Evolutionary conservation across 2,888 invertebrate species (phyloP).

Genomic region (Sphinx pinastri): DNA sequence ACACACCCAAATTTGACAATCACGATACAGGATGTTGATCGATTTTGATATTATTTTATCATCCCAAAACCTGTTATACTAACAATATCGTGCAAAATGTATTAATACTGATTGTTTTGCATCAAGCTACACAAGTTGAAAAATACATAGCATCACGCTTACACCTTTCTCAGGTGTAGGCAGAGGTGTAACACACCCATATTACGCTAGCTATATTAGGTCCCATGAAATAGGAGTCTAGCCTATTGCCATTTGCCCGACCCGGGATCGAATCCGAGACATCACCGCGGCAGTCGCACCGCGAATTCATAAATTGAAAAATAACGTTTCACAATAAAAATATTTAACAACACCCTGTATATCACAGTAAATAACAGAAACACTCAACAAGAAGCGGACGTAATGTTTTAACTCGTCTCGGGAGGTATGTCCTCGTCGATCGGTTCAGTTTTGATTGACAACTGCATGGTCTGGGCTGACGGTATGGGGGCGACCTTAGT

Average conservation of each 20-base stretch:
- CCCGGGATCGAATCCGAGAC: too few species aligned
- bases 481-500: conserved; percentile 55
- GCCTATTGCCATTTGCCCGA: too few species aligned
- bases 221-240: too few species aligned
- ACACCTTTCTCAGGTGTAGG: too few species aligned
- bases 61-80: neutral
- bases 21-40: conserved; percentile 17
- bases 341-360: conserved; percentile 27
- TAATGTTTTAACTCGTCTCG: conserved; percentile 15
- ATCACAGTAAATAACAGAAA: conserved; percentile 23
- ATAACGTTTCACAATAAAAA: conserved; percentile 5
- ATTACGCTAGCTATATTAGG: too few species aligned
- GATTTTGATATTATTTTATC: neutral
- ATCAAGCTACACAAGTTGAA: neutral
- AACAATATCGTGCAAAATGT: neutral
- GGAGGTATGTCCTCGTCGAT: conserved; percentile 45
- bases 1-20: conserved; percentile 12
- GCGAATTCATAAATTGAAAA: neutral
- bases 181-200: too few species aligned
- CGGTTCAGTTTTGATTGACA: conserved; percentile 64
- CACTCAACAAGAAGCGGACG: neutral
- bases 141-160: neutral
- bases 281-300: too few species aligned
- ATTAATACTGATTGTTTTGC: conserved; percentile 12
- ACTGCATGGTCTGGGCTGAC: conserved; percentile 46